These are phyloP conservation scores for Tanypteryx hageni DNA, from an alignment of 2,888 invertebrate species.

Conservation along the genomic window DNA sequence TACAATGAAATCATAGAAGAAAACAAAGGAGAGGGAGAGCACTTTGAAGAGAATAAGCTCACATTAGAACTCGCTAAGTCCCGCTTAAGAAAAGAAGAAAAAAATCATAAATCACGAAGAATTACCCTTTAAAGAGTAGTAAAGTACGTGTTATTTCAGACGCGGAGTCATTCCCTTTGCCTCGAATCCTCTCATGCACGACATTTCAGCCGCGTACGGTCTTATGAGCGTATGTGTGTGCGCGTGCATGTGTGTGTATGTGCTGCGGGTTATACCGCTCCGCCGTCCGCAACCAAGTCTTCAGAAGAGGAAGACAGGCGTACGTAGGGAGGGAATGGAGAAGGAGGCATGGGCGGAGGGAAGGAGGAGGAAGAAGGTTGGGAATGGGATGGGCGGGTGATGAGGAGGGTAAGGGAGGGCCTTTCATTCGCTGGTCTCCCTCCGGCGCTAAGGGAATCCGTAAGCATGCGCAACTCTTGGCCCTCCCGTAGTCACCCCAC, in stretches of 20 bases:
- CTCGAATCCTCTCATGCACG: neutral
- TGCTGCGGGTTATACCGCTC: neutral
- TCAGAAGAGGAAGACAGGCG: neutral
- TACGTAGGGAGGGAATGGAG: neutral
- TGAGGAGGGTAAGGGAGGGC: neutral
- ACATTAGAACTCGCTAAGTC: neutral
- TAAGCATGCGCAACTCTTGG: constrained; percentile 21
- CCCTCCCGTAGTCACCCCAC: constrained; percentile 7
- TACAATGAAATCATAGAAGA: neutral
- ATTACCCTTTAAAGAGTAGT: neutral
- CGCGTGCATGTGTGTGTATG: constrained; percentile 7
- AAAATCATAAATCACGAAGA: neutral
- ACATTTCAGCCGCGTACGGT: neutral
- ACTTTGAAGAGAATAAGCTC: neutral
- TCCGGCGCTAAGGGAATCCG: constrained; percentile 3
- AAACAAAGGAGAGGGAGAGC: neutral
- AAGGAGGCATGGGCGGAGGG: neutral
- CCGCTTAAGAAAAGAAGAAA: neutral
- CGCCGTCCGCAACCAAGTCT: constrained; percentile 7
- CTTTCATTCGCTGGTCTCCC: constrained; percentile 2
- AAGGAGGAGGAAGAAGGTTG: neutral
- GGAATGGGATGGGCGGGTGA: neutral
- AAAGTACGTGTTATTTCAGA: neutral
- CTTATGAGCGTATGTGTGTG: neutral
- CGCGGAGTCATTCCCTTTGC: neutral